Base-by-base conservation (phyloP, 1,140 invertebrate genomes). In the Batillaria attramentaria region DNA sequence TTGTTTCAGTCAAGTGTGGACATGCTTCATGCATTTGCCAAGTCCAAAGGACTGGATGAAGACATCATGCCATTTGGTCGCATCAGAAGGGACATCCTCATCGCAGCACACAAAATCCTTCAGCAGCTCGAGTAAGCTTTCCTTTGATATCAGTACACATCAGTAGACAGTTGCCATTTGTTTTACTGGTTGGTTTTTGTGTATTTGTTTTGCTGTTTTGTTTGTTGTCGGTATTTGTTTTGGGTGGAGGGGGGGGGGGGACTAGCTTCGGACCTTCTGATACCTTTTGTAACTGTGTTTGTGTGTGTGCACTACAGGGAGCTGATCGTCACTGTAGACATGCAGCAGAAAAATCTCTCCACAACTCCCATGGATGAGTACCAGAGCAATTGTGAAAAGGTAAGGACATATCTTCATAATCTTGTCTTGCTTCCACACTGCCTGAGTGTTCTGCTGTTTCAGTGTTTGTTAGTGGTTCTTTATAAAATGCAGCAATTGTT, bases 61-160 rank as follows among this genome's bases (percentile, higher is more conserved):
- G 81, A 85, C 31, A 72, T 84, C n/a, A 85, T 90, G 85, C 90
- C 90, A 31, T 91, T 91, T 84, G 91, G 91, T 42, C 79, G 83
- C 54, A 85, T 91, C 18, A 88, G 88, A 57, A 84, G 85, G 66
- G 85, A 89, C 42, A 84, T 80, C 46, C 85, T 91, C 41, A 73
- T 88, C 31, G 84, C 89, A 74, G 91, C 87, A 16, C 81, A 86
- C 50, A 84, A 87, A 73, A 83, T 91, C 8, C 77, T 90, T 37
- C 82, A 83, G 10, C 73, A 89, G 54, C 84, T 90, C 6, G 81
- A 84, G 89, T 90, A 83, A 82, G 84, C 41, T 18, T 46, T 57
- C 50, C 8, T 20, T 5, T 8, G 20, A 33, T 28, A 72, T 24
- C 28, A 35, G 6, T 16, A 37, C 68, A 70, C 33, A 33, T 35